These are phyloP conservation scores for Cosmia pyralina DNA, from an alignment of 2,888 invertebrate genomes.

Conservation along the genomic window DNA sequence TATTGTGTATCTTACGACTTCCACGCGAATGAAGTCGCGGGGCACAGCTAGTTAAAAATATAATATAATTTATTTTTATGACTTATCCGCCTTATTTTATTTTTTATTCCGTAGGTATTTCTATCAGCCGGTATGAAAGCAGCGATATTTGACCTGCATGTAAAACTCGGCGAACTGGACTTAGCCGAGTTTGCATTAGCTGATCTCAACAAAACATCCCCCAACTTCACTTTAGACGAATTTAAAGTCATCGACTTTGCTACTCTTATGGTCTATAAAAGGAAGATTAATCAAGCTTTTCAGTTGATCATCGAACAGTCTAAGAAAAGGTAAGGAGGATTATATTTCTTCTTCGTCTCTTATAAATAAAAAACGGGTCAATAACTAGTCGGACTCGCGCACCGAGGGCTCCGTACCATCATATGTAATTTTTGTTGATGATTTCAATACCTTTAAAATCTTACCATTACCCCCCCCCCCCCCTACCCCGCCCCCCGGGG, in stretches of 20 bases:
- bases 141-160: constrained; percentile 91
- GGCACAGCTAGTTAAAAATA: no score
- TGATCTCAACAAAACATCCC: constrained; percentile 87
- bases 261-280: constrained; percentile 88
- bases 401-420: no score
- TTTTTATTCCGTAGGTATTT: constrained; percentile 78
- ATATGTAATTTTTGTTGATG: no score
- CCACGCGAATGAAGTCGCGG: no score
- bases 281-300: constrained; percentile 83
- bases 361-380: no score
- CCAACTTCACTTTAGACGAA: constrained; percentile 91
- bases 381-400: no score
- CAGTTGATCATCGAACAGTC: constrained; percentile 88
- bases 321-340: constrained; percentile 76
- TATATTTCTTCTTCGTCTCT: no score
- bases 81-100: neutral
- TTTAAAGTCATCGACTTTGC: constrained; percentile 92
- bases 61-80: no score
- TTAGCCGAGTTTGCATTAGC: constrained; percentile 88
- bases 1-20: no score
- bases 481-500: no score
- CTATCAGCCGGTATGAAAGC: constrained; percentile 92
- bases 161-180: constrained; percentile 89
- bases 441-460: no score
- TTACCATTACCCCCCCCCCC: no score